Evolutionary conservation across 2,797 vertebrate species (phyloP), one percentile per base, ranked within the genome.

Genomic region (Microhierax caerulescens): DNA sequence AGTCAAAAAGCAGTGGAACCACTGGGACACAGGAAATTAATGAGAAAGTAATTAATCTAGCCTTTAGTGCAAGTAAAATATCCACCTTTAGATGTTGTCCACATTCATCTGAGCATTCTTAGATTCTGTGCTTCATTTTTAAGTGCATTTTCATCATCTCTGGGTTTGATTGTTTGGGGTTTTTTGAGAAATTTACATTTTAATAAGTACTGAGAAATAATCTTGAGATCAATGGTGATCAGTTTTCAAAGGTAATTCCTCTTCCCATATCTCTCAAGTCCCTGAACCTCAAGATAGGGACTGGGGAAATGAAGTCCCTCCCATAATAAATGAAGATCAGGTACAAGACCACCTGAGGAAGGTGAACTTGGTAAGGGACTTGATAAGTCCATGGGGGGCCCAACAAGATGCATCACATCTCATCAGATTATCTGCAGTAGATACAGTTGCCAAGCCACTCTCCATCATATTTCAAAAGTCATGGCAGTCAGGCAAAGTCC

Each of bases 401-500:
- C 3, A 2, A 39, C 24, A 57, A 72, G 51, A 39, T 72, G 24
- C n/a, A 53, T 45, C 28, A 45, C 23, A 21, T 74, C 45, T 77
- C 0, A 0, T 60, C 1, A 1, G 37, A 24, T 81, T 60, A n/a
- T n/a, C 64, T 64, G 10, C 61, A 47, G 34, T 34, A 67, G 39
- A 10, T 67, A 12, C 13, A 39, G 39, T 60, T 91, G 16, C 39
- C 16, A 47, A 54, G 47, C 20, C 4, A 5, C 9, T 45, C 15
- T 51, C 45, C 20, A 10, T 36, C 10, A 3, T 53, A 50, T 64
- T 72, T 88, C 43, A 72, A 8, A 87, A 57, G 41, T 72, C 21
- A 16, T 11, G 11, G 39, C 41, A 70, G 23, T 51, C 45, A 37
- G 25, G 27, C 27, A 22, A 74, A 74, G 69, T 43, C 43, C 43